These are phyloP conservation scores for Agrochola litura DNA, from an alignment of 2,888 invertebrate genomes.

Conservation along the genomic window DNA sequence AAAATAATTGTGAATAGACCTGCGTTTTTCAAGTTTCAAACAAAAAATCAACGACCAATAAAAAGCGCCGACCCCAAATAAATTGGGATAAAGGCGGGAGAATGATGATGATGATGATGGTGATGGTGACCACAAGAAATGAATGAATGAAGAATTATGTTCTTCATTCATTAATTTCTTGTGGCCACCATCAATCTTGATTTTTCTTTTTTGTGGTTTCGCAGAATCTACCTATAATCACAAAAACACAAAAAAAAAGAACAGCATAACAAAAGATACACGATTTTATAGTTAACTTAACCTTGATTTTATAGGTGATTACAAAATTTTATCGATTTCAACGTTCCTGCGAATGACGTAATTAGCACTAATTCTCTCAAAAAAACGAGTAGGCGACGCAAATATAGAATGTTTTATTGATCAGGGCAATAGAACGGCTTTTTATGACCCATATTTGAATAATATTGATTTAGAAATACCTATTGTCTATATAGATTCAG, in stretches of 20 bases:
- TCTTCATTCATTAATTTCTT: too few species aligned
- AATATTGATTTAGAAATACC: conserved; percentile 42
- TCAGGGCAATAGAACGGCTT: conserved; percentile 18
- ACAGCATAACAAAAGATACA: conserved; percentile 16
- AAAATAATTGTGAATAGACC: neutral
- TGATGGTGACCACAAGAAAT: too few species aligned
- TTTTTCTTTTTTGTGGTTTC: conserved; percentile 7
- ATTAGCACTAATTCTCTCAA: conserved; percentile 29
- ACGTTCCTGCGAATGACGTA: conserved; percentile 36
- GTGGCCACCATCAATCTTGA: too few species aligned
- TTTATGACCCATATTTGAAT: conserved; percentile 50
- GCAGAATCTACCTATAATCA: neutral
- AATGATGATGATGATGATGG: too few species aligned
- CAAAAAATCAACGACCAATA: neutral
- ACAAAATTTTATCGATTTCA: conserved; percentile 67
- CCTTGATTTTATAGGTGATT: conserved; percentile 66
- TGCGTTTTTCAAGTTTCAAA: neutral
- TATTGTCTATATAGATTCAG: conserved; percentile 27
- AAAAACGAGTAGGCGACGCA: conserved; percentile 22
- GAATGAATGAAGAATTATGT: neutral
- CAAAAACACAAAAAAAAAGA: conserved; percentile 8
- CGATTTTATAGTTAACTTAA: conserved; percentile 59
- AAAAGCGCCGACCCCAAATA: too few species aligned
- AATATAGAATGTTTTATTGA: conserved; percentile 46
- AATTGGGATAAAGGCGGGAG: too few species aligned